phyloP scores from a whole-genome alignment of 2,113 vertebrate species.

The Oceanites oceanicus region DNA sequence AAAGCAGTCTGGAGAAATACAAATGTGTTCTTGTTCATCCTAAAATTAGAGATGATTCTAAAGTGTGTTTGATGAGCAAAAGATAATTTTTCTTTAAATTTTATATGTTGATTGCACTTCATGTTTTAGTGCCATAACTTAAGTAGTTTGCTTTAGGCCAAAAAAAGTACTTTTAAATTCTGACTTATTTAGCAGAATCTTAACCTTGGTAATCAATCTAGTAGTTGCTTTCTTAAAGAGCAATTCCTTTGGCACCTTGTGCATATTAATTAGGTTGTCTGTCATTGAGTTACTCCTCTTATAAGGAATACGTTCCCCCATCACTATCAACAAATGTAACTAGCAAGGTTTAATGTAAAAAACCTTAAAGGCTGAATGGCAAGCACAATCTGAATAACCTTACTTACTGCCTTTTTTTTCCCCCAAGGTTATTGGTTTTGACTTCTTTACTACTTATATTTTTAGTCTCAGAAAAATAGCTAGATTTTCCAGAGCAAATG shows the following conservation, averaged over 20 bases:
- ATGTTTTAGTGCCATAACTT: neutral
- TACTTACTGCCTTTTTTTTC: neutral
- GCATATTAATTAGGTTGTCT: neutral
- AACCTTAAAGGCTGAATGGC: neutral
- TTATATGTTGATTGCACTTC: neutral
- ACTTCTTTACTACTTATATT: neutral
- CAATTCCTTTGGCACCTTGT: neutral
- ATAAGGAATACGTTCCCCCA: neutral
- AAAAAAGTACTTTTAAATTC: neutral
- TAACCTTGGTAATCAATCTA: neutral
- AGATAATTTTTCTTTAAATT: neutral
- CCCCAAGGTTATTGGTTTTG: neutral
- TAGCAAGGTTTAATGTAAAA: neutral
- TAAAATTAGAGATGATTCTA: neutral
- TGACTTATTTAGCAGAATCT: neutral
- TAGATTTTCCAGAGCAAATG: neutral
- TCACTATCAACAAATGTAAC: neutral
- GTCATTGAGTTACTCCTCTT: neutral
- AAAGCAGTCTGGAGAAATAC: neutral
- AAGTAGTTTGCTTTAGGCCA: neutral
- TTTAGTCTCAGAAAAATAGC: neutral
- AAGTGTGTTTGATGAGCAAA: neutral
- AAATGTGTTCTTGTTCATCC: neutral
- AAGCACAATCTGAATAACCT: neutral
- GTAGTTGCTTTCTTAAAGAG: neutral